These are phyloP conservation scores for Etheostoma spectabile DNA, from an alignment of 2,113 vertebrate genomes.

Conservation along the genomic window DNA sequence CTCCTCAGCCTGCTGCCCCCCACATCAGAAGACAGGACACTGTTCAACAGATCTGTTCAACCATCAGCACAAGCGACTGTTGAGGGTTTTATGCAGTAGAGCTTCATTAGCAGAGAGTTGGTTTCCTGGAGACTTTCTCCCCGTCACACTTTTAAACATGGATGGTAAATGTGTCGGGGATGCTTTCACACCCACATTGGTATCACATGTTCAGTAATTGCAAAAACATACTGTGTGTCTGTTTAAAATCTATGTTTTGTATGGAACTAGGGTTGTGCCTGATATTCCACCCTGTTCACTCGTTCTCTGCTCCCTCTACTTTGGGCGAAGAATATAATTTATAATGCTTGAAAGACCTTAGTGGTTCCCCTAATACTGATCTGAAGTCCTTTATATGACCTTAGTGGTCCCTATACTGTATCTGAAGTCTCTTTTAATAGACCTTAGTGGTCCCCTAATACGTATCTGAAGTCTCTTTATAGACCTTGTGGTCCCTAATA, in stretches of 20 bases:
- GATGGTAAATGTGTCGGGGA: neutral
- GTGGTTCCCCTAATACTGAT: too few relatives aligned
- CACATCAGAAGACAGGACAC: neutral
- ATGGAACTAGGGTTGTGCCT: too few relatives aligned
- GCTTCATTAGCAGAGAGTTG: constrained; percentile 11
- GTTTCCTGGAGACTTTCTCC: neutral
- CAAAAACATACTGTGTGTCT: neutral
- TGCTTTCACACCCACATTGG: neutral
- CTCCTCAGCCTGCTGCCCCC: neutral
- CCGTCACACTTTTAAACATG: neutral
- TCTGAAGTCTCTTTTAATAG: too few relatives aligned
- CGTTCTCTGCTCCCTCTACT: too few relatives aligned
- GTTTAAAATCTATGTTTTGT: neutral
- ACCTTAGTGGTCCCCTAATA: too few relatives aligned
- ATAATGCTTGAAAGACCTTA: too few relatives aligned
- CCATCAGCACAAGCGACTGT: neutral
- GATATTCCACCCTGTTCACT: too few relatives aligned
- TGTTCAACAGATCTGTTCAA: neutral
- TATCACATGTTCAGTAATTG: neutral
- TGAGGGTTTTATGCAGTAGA: neutral
- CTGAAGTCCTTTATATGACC: too few relatives aligned
- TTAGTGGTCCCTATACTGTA: too few relatives aligned
- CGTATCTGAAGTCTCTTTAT: too few relatives aligned
- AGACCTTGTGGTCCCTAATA: too few relatives aligned
- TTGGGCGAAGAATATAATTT: too few relatives aligned